Percentiles rank a stretch among this genome's conserved stretches.
Conservation (phyloP, 2,797 vertebrate species). For the Squalus acanthias region DNA sequence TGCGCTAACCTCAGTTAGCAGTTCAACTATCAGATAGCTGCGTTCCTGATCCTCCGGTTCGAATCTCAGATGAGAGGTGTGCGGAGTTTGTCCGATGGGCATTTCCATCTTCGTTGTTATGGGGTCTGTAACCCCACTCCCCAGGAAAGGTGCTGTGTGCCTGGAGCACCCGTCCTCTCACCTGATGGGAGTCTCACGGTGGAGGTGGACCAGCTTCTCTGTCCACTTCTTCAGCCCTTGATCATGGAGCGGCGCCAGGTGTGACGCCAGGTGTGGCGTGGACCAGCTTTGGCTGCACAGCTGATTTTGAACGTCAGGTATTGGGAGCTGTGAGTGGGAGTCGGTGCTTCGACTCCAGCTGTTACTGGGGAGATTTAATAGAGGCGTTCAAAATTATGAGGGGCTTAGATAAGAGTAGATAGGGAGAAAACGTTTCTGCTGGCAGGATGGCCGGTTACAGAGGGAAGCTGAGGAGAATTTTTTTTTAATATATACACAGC, state of each 20-base stretch:
- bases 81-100: not conserved
- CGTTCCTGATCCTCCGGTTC: slow-evolving; percentile 75
- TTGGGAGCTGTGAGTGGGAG: not conserved
- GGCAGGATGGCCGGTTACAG: not conserved
- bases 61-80: slow-evolving; percentile 47
- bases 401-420: not conserved
- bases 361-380: not conserved
- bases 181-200: not conserved
- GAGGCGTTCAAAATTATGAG: not conserved
- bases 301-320: not conserved
- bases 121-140: not conserved
- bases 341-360: not conserved
- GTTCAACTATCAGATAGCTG: slow-evolving; percentile 57
- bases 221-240: not conserved
- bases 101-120: not conserved
- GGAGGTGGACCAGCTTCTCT: too few relatives aligned
- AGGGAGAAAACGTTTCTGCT: not conserved
- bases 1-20: slow-evolving; percentile 61
- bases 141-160: not conserved
- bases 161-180: not conserved
- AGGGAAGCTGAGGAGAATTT: not conserved
- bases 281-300: not conserved
- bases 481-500: not conserved
- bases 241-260: not conserved
- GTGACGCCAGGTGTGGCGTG: too few relatives aligned